phyloP scores from a whole-genome alignment of 2,797 vertebrate species.

The Melanotaenia maccullochi region DNA sequence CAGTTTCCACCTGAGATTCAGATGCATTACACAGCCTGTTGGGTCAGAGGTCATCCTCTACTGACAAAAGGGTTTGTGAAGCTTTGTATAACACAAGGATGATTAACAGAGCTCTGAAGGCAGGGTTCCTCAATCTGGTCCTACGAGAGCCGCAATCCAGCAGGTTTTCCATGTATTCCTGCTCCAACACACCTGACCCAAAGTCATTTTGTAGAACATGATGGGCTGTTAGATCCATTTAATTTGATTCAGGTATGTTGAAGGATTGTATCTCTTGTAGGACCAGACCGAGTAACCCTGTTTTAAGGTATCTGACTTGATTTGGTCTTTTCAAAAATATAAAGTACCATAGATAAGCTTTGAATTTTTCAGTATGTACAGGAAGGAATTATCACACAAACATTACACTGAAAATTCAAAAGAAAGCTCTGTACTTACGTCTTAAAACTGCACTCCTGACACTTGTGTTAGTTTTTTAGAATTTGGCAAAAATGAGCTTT shows the following conservation, averaged over 20 bases:
- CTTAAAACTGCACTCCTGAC: conserved; percentile 28
- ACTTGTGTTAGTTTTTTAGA: conserved; percentile 23
- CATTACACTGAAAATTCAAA: conserved; percentile 18
- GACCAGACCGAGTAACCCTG: no score
- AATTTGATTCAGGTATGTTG: no score
- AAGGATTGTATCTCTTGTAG: no score
- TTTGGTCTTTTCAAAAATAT: background rate
- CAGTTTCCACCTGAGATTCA: conserved; percentile 37
- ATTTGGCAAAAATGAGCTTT: conserved; percentile 30
- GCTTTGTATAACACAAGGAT: background rate
- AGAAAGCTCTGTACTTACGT: conserved; percentile 60
- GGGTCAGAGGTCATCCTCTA: conserved; percentile 53
- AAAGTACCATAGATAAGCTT: background rate
- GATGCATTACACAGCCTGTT: conserved; percentile 35
- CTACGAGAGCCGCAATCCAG: no score
- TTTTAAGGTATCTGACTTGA: conserved; percentile 7
- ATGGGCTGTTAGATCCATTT: no score
- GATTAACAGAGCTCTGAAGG: background rate
- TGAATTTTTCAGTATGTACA: background rate
- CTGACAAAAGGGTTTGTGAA: conserved; percentile 3
- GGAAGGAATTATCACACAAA: background rate
- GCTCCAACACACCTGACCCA: no score
- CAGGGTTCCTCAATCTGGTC: no score
- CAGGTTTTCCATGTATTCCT: no score
- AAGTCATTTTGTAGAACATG: no score